Evolutionary conservation across 35 echinoderm and acorn worm species (phyloP), one percentile per base, ranked within the genome.

Genomic region (Holothuria glaberrima): DNA sequence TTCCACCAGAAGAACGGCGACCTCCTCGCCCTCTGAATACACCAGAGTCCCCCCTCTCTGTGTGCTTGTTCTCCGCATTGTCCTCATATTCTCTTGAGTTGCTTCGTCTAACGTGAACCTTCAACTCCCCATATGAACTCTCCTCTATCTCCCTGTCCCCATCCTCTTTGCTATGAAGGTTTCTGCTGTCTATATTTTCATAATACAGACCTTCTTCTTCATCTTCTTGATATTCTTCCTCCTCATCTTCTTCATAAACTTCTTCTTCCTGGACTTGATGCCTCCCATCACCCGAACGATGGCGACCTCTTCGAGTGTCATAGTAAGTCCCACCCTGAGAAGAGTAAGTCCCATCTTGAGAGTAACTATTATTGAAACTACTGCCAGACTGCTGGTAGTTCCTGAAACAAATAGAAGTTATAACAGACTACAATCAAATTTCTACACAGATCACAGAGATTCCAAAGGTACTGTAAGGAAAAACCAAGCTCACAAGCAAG

Each of bases 61-160:
- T 78, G 21, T 6, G 14, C 74, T 50, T 48, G 38, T 78, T 38
- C 16, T 12, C 44, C 0, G 2, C 27, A 27, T 48, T 24, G 20
- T 48, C 44, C 5, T 73, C 30, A 48, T 78, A 78, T 25, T 78
- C 74, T 48, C 74, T 78, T 27, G 74, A 78, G 50, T 78, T 78
- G 74, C 38, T 78, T 16, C 74, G 10, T 25, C 74, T 78, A 25
- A 78, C 35, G 50, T 78, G 74, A 4, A 78, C 74, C 38, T 78
- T 78, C 38, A 78, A 48, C 44, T 78, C 44, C 44, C 74, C 74
- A 25, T 26, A 20, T 50, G 74, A 78, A 25, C 74, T 48, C 44
- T 78, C 74, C 44, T 48, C 50, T 14, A 78, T 78, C 74, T 78
- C 74, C 7, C 74, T 41, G 50, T 78, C 74, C 16, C 38, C 41